Base-by-base conservation (phyloP, 2,888 invertebrate genomes). In the Eugnorisma glareosa region DNA sequence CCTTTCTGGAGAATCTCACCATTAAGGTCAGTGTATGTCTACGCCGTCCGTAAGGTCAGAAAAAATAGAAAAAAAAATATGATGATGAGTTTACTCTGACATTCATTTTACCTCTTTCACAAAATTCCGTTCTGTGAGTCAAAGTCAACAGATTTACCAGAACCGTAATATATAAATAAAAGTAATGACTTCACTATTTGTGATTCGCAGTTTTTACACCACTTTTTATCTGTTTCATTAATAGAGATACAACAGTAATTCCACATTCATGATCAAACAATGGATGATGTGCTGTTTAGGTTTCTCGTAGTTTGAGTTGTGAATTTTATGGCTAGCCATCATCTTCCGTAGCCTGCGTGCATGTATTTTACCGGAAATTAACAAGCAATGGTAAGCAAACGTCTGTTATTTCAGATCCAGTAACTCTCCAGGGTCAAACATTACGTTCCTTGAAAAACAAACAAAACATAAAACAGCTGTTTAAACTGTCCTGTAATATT, bases 401-500 rank as follows among this genome's bases (percentile, higher is more conserved):
- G 54, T 57, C 63, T 61, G 31, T 35, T 76, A 13, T 70, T 67
- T 71, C n/a, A 73, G 54, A 68, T 63, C 75, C 71, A 64, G 37
- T 68, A 75, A 79, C 31, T 71, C 45, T 31, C 74, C 75, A 75
- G 79, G 76, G 73, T 73, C 79, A 77, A 24, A 3, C 61, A n/a
- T 79, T 79, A 78, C 48, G 57, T 63, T 69, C 79, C 80, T 87
- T 86, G 78, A 43, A 57, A 71, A 73, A 72, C 73, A 77, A 54
- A 75, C 70, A 61, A 63, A 71, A 54, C 72, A 74, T 68, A 70
- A 77, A 82, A 77, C 77, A 81, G 72, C 67, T 87, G 83, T 81
- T 79, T 69, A 79, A 28, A 67, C 61, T 74, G 45, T 31, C 70
- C 70, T 63, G 37, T 81, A 51, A 67, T 69, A 71, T 77, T n/a